Evolutionary conservation across 2,888 invertebrate genomes (phyloP).

Genomic region (Euplexia lucipara): DNA sequence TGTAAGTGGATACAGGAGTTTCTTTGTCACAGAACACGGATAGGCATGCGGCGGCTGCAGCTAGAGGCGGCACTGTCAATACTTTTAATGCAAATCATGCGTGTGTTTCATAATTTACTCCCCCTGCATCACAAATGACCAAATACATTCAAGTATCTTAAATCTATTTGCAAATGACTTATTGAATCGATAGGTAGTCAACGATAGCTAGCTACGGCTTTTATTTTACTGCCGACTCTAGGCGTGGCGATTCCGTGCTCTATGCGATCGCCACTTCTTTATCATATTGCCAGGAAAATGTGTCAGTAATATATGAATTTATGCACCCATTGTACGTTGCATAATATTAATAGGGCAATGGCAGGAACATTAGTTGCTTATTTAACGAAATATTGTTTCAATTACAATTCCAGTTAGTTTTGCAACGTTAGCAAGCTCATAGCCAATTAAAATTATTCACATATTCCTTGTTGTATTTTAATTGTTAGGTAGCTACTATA

Average conservation of each 20-base stretch:
- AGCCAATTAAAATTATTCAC: constrained; percentile 49
- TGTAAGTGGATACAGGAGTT: constrained; percentile 50
- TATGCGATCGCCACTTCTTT: constrained; percentile 27
- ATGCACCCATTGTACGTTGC: constrained; percentile 4
- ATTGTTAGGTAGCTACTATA: constrained; percentile 14
- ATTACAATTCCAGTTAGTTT: constrained; percentile 51
- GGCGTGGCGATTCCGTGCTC: no score
- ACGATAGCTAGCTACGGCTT: no score
- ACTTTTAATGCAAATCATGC: no score
- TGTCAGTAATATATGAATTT: constrained; percentile 7
- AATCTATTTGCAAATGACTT: no score
- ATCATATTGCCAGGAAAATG: constrained; percentile 7
- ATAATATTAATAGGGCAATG: constrained; percentile 18
- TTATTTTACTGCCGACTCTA: no score
- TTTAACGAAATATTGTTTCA: constrained; percentile 45
- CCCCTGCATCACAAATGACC: no score
- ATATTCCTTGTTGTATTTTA: constrained; percentile 24
- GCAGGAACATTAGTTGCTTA: constrained; percentile 19
- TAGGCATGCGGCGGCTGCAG: no score
- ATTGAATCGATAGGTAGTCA: no score
- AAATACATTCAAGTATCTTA: no score
- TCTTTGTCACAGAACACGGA: constrained; percentile 16
- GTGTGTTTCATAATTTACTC: no score
- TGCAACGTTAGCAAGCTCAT: constrained; percentile 28
- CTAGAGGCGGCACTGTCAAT: no score